Base-by-base conservation (phyloP, 1,140 invertebrate species). In the Listronotus bonariensis region DNA sequence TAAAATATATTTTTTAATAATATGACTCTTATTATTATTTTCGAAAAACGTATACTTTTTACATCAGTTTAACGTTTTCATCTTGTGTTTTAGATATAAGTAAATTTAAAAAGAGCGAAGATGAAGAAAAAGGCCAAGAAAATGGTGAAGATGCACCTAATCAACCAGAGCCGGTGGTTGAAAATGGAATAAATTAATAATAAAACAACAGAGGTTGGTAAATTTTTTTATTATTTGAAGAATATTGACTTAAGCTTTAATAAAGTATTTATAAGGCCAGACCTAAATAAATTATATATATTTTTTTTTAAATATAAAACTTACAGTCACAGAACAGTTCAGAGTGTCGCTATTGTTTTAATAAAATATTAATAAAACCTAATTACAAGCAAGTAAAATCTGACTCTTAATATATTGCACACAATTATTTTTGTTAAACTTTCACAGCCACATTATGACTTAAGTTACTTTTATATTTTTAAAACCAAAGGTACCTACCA, bases 41-140 rank as follows among this genome's bases (percentile, higher is more conserved):
- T n/a, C n/a, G 5, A 26, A 26, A 26, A 26, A 26, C 1, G 5
- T 26, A 3, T 3, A 26, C 20, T 26, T 26, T 5, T 26, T 26
- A 26, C 2, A 26, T 26, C 20, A 1, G 20, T 26, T 26, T 26
- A 26, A 3, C n/a, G n/a, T n/a, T 26, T 26, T 5, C 5, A 26
- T 5, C 5, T 26, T 38, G 18, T 70, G 56, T 75, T 74, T 31
- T 48, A 82, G 81, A 80, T 68, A 74, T 79, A 5, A 82, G 80
- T 65, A 82, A 81, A 73, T 82, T 81, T 56, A 80, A 81, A 58
- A 80, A 81, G 66, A 46, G 53, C 17, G 68, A 67, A 41, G 68
- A 72, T 8, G 68, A 71, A 17, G 56, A 31, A 45, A 12, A 12
- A 17, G 3, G 10, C 14, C 15, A 15, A n/a, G 56, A 55, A 43